phyloP scores from a whole-genome alignment of 2,113 vertebrate species.

The Holacanthus passer region DNA sequence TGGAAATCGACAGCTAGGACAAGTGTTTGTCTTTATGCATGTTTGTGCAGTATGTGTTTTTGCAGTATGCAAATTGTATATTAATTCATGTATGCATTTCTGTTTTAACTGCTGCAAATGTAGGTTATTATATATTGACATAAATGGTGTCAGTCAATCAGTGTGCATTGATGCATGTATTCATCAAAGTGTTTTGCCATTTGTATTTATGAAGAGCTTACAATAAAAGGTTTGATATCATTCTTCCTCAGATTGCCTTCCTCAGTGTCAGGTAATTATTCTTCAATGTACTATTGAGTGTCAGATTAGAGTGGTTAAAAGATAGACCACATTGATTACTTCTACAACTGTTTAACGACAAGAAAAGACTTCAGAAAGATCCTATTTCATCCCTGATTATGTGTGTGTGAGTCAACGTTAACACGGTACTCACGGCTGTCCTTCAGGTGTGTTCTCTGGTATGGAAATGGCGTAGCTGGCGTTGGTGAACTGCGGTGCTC shows the following conservation, averaged over 20 bases:
- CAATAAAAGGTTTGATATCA: background rate
- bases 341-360: constrained; percentile 2
- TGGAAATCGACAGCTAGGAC: background rate
- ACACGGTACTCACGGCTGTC: constrained; percentile 86
- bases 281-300: background rate
- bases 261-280: constrained; percentile 10
- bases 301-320: too few species aligned
- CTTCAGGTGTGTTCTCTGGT: constrained; percentile 86
- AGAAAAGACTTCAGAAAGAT: background rate
- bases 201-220: background rate
- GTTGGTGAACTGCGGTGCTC: constrained; percentile 90
- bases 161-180: background rate
- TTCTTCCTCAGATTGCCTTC: constrained; percentile 4
- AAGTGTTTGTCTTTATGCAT: constrained; percentile 5
- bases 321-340: too few species aligned
- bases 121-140: background rate
- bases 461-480: constrained; percentile 84
- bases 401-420: background rate
- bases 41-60: constrained; percentile 16
- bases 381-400: constrained; percentile 2
- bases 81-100: background rate
- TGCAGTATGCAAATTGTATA: too few species aligned
- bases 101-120: constrained; percentile 6
- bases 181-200: background rate
- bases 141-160: background rate